These are phyloP conservation scores for Austrofundulus limnaeus DNA, from an alignment of 2,113 vertebrate species.

Conservation along the genomic window DNA sequence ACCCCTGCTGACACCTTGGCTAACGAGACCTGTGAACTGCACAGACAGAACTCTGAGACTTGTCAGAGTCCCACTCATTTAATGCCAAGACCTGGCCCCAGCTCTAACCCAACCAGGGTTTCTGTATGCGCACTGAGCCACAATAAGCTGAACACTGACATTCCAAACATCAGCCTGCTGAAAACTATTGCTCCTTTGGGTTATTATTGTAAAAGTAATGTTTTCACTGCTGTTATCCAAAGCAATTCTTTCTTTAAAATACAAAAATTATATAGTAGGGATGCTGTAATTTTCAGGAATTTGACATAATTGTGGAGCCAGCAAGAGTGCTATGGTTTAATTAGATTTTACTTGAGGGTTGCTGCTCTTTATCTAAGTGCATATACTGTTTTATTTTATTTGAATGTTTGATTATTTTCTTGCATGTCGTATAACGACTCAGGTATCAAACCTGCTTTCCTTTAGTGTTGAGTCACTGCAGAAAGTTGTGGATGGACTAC, in stretches of 20 bases:
- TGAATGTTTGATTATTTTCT: conserved; percentile 2
- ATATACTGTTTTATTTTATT: conserved; percentile 5
- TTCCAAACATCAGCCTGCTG: conserved; percentile 34
- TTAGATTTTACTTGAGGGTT: conserved; percentile 13
- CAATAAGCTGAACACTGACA: conserved; percentile 41
- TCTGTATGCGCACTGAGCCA: conserved; percentile 58
- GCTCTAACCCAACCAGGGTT: conserved; percentile 54
- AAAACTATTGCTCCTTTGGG: conserved; percentile 31
- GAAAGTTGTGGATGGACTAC: conserved; percentile 14
- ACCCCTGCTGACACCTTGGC: conserved; percentile 73
- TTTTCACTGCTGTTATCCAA: not conserved
- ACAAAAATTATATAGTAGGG: not conserved
- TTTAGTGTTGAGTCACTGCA: conserved; percentile 28
- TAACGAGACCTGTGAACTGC: conserved; percentile 76
- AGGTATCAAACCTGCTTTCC: conserved; percentile 14
- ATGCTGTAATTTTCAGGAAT: not conserved
- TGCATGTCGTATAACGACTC: not conserved
- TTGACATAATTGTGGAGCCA: not conserved
- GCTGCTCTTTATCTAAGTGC: conserved; percentile 12
- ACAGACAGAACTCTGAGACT: conserved; percentile 71
- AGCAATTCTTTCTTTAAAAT: not conserved
- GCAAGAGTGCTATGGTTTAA: conserved; percentile 1
- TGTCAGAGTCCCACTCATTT: conserved; percentile 76
- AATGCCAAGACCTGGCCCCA: conserved; percentile 65
- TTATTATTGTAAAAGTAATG: conserved; percentile 28